These are phyloP conservation scores for Pyrocephalus nanus DNA, from an alignment of 2,797 vertebrate genomes.

Conservation along the genomic window DNA sequence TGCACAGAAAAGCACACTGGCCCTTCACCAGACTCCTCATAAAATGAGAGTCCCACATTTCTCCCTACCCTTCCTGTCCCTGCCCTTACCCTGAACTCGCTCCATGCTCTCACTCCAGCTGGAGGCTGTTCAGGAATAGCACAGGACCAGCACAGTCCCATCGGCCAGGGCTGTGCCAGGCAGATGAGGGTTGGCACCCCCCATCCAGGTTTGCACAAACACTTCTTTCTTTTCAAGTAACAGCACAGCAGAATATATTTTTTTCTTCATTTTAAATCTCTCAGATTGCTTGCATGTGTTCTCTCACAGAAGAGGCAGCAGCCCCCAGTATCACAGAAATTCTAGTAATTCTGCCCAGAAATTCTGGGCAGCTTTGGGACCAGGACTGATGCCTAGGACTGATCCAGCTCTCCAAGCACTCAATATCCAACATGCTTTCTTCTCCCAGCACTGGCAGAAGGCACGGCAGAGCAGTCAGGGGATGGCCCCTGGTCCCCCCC, in stretches of 20 bases:
- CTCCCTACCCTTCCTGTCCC: not conserved
- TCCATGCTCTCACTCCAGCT: not conserved
- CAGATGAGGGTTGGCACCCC: not conserved
- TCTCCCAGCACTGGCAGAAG: not conserved
- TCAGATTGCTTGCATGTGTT: no score
- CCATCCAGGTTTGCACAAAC: not conserved
- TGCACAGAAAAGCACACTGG: not conserved
- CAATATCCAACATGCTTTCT: not conserved
- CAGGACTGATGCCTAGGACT: not conserved
- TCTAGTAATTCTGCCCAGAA: not conserved
- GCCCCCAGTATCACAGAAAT: not conserved
- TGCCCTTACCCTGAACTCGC: rapidly evolving
- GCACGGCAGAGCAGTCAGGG: not conserved
- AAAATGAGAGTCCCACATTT: rapidly evolving
- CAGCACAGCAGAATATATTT: not conserved
- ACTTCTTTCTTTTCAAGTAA: not conserved
- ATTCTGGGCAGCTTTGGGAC: not conserved
- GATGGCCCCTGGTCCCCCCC: no score
- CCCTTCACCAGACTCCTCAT: not conserved
- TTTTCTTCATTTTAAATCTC: not conserved
- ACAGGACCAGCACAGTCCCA: not conserved
- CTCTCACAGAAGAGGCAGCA: not conserved
- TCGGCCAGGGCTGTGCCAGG: not conserved
- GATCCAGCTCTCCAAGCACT: not conserved
- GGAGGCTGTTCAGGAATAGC: not conserved